Evolutionary conservation across 2,888 invertebrate genomes (phyloP).

Genomic region (Chaetogeoica ovagalla): DNA sequence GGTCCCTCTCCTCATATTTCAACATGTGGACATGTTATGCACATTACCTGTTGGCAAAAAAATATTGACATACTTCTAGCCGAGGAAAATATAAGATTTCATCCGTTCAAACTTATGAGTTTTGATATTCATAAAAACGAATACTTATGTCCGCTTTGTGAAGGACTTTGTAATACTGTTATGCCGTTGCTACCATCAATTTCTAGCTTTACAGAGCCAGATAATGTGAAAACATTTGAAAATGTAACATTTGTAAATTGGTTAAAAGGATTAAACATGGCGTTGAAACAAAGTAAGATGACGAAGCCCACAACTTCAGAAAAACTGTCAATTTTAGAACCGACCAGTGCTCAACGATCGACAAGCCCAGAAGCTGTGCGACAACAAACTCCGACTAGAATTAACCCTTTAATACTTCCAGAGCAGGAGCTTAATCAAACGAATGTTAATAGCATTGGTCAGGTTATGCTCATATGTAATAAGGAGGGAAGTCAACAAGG

Average conservation of each 20-base stretch:
- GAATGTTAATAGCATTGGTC: constrained; percentile 16
- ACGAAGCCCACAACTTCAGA: constrained; percentile 12
- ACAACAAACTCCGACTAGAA: background rate
- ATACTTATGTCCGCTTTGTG: constrained; percentile 96
- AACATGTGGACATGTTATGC: constrained; percentile 97
- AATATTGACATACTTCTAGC: constrained; percentile 86
- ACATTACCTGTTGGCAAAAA: constrained; percentile 90
- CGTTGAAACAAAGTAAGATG: constrained; percentile 46
- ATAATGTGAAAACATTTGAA: constrained; percentile 59
- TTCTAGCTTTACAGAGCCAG: constrained; percentile 61
- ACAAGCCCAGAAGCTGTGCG: constrained; percentile 7
- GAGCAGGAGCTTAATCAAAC: background rate
- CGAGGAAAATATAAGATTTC: constrained; percentile 85
- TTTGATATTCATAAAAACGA: constrained; percentile 91
- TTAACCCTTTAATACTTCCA: background rate
- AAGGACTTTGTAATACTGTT: constrained; percentile 92
- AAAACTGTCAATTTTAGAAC: background rate
- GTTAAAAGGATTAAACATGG: constrained; percentile 61
- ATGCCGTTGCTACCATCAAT: constrained; percentile 83
- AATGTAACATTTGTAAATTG: constrained; percentile 66
- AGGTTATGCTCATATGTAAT: constrained; percentile 17
- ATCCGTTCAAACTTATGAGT: constrained; percentile 79
- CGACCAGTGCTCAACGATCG: background rate
- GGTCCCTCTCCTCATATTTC: constrained; percentile 83
- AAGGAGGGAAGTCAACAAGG: constrained; percentile 16